Base-by-base conservation (phyloP, 2,888 invertebrate species). In the Slavum lentiscoides region DNA sequence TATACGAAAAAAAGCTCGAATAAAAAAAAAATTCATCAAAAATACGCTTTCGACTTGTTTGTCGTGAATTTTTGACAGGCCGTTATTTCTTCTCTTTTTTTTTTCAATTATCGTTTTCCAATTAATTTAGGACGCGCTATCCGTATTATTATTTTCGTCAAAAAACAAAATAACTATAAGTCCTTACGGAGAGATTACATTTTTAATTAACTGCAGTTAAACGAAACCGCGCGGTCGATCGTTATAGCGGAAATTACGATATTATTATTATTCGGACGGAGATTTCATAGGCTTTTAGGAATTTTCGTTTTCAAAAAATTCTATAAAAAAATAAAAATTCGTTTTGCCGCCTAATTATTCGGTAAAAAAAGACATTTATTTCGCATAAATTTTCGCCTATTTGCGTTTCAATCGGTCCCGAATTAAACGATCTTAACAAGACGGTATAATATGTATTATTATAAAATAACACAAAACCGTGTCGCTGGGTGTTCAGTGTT, bases 61-160 rank as follows among this genome's bases (percentile, higher is more conserved):
- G 43, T 30, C 30, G 30, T 19, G 61, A 39, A 23, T 66, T 55
- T 74, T 55, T 55, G 64, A 74, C 64, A 17, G n/a, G 15, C 19
- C 55, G 15, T 37, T 30, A 30, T 2, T 30, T 30, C 30, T 4
- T 30, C 1, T 13, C 1, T 30, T 30, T 58, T 62, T 37, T 70
- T 72, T 74, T 64, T 74, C 39, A 74, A 74, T 66, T 74, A 74
- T 55, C 11, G 37, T 55, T 64, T 74, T 53, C 62, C 62, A 62
- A 74, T 74, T 74, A 62, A 53, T 64, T 74, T 74, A 9, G 7
- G 62, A 53, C 15, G 37, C 19, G 17, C 6, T 7, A 39, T 72
- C 59, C 17, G 30, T 23, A n/a, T 30, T 30, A n/a, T 30, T 30
- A 53, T 64, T 70, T 58, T 9, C 37, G 5, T 6, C 19, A 23